phyloP scores from a whole-genome alignment of 1,140 invertebrate species.

The Cataglyphis hispanica region DNA sequence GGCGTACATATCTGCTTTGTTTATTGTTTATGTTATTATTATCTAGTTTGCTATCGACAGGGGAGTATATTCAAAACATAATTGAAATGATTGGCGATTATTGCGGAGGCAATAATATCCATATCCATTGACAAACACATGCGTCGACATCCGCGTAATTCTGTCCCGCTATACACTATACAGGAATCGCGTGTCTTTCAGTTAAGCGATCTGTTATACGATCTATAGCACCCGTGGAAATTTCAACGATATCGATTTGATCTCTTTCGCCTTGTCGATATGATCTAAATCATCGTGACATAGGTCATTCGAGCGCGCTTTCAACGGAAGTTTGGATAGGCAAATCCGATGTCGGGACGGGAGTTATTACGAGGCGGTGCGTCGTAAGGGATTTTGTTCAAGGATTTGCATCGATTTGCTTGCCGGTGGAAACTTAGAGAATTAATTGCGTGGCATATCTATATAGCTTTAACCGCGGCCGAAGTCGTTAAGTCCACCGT shows the following conservation, averaged over 20 bases:
- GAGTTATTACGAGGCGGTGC: conserved; percentile 45
- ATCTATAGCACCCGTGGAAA: neutral
- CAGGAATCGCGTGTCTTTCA: neutral
- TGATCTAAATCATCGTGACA: conserved; percentile 17
- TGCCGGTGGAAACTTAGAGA: conserved; percentile 38
- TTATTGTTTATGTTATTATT: neutral
- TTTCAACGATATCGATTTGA: neutral
- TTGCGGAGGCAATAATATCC: neutral
- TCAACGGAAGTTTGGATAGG: conserved; percentile 54
- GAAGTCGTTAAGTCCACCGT: conserved; percentile 54
- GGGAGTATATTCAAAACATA: neutral
- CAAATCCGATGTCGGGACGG: conserved; percentile 45
- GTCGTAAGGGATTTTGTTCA: conserved; percentile 50
- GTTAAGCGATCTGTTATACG: neutral
- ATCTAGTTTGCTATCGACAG: neutral
- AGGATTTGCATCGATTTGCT: conserved; percentile 62
- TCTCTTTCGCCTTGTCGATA: neutral
- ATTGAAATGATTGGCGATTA: neutral
- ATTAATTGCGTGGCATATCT: conserved; percentile 50
- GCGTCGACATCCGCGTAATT: neutral
- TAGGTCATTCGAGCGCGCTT: conserved; percentile 8
- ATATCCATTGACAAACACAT: too few species aligned
- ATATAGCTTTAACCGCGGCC: conserved; percentile 39
- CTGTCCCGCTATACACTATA: neutral
- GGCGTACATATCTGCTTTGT: too few species aligned